Percentiles rank a stretch among this genome's conserved stretches.
Evolutionary conservation across 1,140 invertebrate species (phyloP).

Genomic region (Dermatophagoides farinae): DNA sequence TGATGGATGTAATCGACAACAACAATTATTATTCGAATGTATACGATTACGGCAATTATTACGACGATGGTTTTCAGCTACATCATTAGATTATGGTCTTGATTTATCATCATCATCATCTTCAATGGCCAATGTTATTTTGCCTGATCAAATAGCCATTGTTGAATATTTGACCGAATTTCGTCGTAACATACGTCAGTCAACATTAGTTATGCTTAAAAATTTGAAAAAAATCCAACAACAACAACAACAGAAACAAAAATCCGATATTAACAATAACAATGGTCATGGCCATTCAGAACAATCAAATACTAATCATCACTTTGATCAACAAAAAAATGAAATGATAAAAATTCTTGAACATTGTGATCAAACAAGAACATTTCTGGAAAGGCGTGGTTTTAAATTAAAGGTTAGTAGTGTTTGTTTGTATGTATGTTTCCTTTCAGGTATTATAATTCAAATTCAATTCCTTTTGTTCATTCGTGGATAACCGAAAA

Average conservation of each 20-base stretch:
- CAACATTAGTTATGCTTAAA: background rate
- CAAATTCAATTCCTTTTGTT: too few relatives aligned
- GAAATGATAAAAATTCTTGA: background rate
- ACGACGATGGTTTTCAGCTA: background rate
- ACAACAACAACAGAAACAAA: background rate
- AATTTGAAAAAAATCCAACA: conserved; percentile 1
- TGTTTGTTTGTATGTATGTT: background rate
- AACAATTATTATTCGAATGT: background rate
- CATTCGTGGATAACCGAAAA: too few relatives aligned
- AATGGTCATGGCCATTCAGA: too few relatives aligned
- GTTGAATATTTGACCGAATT: conserved; percentile 3
- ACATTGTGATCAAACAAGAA: conserved; percentile 9
- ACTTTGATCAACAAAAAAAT: too few relatives aligned
- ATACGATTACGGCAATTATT: background rate
- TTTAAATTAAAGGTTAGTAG: conserved; percentile 8
- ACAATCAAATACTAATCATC: too few relatives aligned
- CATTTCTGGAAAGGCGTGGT: background rate
- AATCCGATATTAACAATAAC: background rate
- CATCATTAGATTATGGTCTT: conserved; percentile 9
- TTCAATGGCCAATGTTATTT: background rate
- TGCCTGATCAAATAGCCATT: background rate
- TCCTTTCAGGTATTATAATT: background rate
- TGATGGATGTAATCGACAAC: background rate
- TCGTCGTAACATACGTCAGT: background rate
- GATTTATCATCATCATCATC: background rate